Evolutionary conservation across 2,888 invertebrate species (phyloP), one percentile per base, ranked within the genome.

Genomic region (Trissolcus brochymenae): DNA sequence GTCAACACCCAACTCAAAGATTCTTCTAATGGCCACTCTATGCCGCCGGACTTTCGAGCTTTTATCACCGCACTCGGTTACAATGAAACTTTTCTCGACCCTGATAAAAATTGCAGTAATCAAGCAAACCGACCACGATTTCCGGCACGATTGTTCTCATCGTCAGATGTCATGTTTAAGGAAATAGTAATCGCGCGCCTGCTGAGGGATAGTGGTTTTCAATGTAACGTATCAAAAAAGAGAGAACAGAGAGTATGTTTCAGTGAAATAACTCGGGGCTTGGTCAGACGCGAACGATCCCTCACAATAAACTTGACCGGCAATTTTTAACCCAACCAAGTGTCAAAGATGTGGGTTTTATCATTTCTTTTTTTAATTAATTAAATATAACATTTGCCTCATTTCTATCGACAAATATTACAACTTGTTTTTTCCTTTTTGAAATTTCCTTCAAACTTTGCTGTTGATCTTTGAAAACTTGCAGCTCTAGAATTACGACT

Each of bases 21-120:
- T 76, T 71, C 70, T 60, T 56, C 57, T 76, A 76, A 76, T 76
- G 70, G 76, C 70, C 66, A 76, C 76, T 76, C 68, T 49, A 70
- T 70, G 60, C 62, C 53, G 49, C 53, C 60, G 59, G 64, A 68
- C 64, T 75, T 54, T 64, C 59, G 54, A 68, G 68, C 66, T 76
- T 76, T 60, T 40, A 51, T 62, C 49, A 50, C 54, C 11, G 54
- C 56, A 62, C 50, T 75, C 59, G 29, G 74, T 68, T 68, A 68
- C 75, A 75, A 55, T 68, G 13, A 35, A 64, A 75, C 64, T 74
- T 67, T 67, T 13, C 35, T 19, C 29, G 46, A 46, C 53, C n/a
- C 41, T 50, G 41, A 73, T 50, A 54, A 73, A 66, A 60, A 73
- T 60, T 60, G 56, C 21, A 70, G 40, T 53, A 57, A 50, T 56